Evolutionary conservation across 2,888 invertebrate species (phyloP).

Genomic region (Cartodere bifasciata): DNA sequence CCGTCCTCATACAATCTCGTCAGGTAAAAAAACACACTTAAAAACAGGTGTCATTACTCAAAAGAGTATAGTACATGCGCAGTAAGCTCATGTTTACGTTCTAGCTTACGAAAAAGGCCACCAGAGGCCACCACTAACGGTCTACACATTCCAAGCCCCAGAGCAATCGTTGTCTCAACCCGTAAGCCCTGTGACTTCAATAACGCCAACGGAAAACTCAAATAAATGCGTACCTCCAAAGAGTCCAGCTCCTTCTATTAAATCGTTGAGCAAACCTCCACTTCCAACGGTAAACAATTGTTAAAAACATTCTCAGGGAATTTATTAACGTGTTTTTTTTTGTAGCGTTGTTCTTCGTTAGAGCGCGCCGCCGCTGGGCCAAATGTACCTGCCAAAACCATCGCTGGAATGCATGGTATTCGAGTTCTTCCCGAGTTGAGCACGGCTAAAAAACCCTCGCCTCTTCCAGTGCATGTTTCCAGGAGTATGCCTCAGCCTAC

Average conservation of each 20-base stretch:
- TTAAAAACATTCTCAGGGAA: neutral
- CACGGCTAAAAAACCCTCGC: constrained; percentile 46
- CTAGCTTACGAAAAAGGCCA: constrained; percentile 75
- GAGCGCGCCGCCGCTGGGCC: constrained; percentile 59
- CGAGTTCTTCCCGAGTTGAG: constrained; percentile 40
- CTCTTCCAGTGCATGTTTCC: constrained; percentile 62
- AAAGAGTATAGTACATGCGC: too few relatives aligned
- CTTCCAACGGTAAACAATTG: constrained; percentile 51
- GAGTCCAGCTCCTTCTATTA: constrained; percentile 28
- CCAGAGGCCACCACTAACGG: constrained; percentile 72
- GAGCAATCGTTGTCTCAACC: constrained; percentile 46
- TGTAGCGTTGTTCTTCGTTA: constrained; percentile 68
- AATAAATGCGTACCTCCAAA: constrained; percentile 31
- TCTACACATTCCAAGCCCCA: constrained; percentile 77
- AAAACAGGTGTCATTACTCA: too few relatives aligned
- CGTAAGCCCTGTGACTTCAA: constrained; percentile 35
- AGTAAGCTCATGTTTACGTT: constrained; percentile 18
- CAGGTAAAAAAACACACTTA: too few relatives aligned
- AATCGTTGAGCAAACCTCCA: constrained; percentile 43
- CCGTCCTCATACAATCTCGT: constrained; percentile 86
- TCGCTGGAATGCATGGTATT: constrained; percentile 32
- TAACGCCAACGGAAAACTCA: constrained; percentile 25
- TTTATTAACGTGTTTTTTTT: constrained; percentile 1
- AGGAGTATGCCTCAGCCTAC: constrained; percentile 68
- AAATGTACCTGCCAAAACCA: constrained; percentile 44